A percentile compares a stretch with the other conserved stretches of the same genome.
Conservation (phyloP, 1,140 invertebrate genomes). For the Polypedilum pembai region DNA sequence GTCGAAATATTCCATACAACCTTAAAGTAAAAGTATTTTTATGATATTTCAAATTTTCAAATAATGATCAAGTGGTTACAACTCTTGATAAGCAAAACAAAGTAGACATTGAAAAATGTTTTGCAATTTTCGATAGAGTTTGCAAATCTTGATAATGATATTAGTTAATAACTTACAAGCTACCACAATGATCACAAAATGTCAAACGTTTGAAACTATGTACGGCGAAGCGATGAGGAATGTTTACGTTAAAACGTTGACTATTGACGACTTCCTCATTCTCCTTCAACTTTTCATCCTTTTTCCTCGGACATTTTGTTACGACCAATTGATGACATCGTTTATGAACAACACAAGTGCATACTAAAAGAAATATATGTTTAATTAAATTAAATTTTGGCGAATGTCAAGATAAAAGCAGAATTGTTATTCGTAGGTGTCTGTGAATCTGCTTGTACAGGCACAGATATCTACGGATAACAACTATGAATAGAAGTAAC, state of each 20-base stretch:
- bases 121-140: no score
- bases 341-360: slow-evolving; percentile 97
- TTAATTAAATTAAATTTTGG: no score
- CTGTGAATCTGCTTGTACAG: no score
- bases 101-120: no score
- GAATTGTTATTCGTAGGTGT: no score
- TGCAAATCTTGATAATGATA: no score
- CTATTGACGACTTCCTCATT: slow-evolving; percentile 35
- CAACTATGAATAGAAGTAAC: slow-evolving; percentile 29
- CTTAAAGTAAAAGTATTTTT: no score
- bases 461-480: no score
- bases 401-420: no score
- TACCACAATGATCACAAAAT: slow-evolving; percentile 98
- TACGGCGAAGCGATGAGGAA: slow-evolving; percentile 88
- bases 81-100: no score
- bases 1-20: slow-evolving; percentile 91
- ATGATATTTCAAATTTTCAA: no score
- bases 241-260: slow-evolving; percentile 93
- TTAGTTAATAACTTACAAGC: slow-evolving; percentile 34
- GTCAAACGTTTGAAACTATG: slow-evolving; percentile 97
- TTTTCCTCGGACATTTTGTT: slow-evolving; percentile 93
- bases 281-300: slow-evolving; percentile 63
- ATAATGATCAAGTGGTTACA: no score
- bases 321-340: slow-evolving; percentile 89
- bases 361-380: slow-evolving; percentile 61